Percentiles rank a stretch among this genome's conserved stretches.
These are phyloP conservation scores for Herpetotheres cachinnans DNA, from an alignment of 2,113 vertebrate species.

Conservation along the genomic window DNA sequence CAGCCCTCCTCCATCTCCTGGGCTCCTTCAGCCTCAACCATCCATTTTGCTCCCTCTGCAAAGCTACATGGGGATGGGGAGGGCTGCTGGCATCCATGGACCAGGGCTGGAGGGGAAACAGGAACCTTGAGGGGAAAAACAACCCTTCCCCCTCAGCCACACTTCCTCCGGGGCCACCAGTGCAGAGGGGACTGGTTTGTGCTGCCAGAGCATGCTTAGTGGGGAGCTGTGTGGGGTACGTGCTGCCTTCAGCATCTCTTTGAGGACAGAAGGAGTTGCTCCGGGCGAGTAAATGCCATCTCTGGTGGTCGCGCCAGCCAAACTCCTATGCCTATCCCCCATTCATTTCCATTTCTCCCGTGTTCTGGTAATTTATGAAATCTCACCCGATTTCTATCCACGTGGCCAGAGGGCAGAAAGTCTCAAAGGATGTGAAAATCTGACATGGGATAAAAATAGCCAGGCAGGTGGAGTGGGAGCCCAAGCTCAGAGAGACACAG, in stretches of 20 bases:
- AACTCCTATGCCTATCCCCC: background rate
- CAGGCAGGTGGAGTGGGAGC: background rate
- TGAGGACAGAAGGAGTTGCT: background rate
- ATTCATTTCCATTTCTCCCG: background rate
- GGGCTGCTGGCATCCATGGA: background rate
- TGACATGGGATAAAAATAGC: background rate
- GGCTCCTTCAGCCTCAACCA: background rate
- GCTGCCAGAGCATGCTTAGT: background rate
- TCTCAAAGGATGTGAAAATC: background rate
- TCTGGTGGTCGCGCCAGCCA: background rate
- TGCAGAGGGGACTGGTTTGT: background rate
- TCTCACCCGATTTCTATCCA: background rate
- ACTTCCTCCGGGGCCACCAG: background rate
- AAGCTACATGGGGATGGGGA: background rate
- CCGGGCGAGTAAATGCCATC: background rate
- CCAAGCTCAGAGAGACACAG: background rate
- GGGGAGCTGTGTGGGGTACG: background rate
- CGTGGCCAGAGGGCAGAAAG: background rate
- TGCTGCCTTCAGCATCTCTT: background rate
- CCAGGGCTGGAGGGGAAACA: constrained; percentile 1
- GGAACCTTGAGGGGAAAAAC: constrained; percentile 37
- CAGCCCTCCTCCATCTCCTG: background rate
- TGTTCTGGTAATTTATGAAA: background rate
- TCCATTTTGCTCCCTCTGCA: background rate
- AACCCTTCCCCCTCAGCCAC: background rate